Conservation (phyloP, 2,888 invertebrate genomes). For the Nemurella pictetii region DNA sequence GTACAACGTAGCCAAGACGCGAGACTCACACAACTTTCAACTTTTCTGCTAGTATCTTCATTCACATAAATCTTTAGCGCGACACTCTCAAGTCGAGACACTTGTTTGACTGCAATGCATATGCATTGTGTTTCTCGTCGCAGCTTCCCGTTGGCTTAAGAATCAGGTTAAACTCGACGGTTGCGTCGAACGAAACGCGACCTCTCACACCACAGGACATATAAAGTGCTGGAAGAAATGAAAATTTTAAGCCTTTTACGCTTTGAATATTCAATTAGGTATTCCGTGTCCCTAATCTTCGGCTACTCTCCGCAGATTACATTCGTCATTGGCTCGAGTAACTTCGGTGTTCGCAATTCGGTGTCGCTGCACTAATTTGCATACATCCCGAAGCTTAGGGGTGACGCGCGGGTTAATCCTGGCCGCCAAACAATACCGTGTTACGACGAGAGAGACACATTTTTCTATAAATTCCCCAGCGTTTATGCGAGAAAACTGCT, state of each 20-base stretch:
- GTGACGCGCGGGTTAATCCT: background rate
- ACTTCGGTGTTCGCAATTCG: too few relatives aligned
- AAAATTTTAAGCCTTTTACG: constrained; percentile 4
- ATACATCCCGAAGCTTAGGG: background rate
- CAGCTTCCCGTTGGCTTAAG: too few relatives aligned
- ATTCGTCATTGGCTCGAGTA: background rate
- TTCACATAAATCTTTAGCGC: background rate
- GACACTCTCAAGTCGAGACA: background rate
- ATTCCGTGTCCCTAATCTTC: constrained; percentile 5
- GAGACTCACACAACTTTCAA: too few relatives aligned
- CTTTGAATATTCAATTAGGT: constrained; percentile 21
- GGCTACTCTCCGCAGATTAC: constrained; percentile 12
- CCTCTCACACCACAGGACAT: background rate
- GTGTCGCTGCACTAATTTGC: background rate
- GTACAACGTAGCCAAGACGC: background rate
- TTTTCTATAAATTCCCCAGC: background rate
- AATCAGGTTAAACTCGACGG: too few relatives aligned
- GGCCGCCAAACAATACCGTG: background rate
- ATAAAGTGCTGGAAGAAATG: background rate
- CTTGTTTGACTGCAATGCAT: background rate
- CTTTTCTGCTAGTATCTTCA: too few relatives aligned
- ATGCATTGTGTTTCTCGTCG: too few relatives aligned
- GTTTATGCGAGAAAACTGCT: background rate
- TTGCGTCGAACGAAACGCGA: background rate
- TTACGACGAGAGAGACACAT: background rate